Evolutionary conservation across 1,140 invertebrate genomes (phyloP).

Genomic region (Monomorium pharaonis): DNA sequence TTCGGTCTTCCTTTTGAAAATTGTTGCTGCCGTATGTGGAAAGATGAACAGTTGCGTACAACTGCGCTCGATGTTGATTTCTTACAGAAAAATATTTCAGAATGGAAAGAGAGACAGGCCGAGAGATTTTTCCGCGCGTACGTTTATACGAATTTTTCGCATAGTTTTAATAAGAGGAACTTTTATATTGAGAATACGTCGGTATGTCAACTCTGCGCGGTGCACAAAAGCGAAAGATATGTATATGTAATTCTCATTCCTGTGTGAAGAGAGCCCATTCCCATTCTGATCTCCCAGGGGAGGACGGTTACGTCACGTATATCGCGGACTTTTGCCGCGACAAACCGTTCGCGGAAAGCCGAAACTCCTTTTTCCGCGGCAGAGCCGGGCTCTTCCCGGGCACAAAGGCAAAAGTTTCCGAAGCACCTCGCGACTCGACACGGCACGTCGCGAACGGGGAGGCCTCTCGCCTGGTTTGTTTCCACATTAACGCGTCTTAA

Average conservation of each 20-base stretch:
- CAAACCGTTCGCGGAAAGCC: background rate
- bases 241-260: background rate
- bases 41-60: background rate
- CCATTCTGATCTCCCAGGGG: background rate
- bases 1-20: too few species aligned
- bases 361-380: background rate
- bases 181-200: background rate
- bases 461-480: constrained; percentile 4
- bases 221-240: background rate
- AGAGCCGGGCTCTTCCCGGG: background rate
- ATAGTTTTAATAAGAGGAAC: background rate
- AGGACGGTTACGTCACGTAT: background rate
- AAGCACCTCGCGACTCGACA: constrained; percentile 12
- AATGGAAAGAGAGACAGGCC: background rate
- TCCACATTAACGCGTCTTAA: constrained; percentile 46
- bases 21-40: background rate
- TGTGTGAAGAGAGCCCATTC: background rate
- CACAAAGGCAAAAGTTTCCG: constrained; percentile 37
- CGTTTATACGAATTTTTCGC: background rate
- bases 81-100: background rate
- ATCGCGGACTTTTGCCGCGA: constrained; percentile 16
- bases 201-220: background rate
- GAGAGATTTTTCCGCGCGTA: background rate
- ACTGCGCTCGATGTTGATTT: background rate
- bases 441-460: constrained; percentile 11